Base-by-base conservation (phyloP, 2,888 invertebrate genomes). In the Coenonympha arcania region DNA sequence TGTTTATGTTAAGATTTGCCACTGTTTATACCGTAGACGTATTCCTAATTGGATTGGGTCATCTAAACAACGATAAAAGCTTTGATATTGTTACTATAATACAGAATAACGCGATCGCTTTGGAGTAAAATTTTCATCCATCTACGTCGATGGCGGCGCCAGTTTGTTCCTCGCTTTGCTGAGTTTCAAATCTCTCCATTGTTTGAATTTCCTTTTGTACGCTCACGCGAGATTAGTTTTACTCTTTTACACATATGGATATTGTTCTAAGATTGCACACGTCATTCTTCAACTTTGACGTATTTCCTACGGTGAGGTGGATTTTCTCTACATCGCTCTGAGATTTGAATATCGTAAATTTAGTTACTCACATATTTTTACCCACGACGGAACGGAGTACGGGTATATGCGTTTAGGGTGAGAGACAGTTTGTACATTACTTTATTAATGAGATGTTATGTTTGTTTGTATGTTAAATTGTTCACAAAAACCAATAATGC, bases 261-360 rank as follows among this genome's bases (percentile, higher is more conserved):
- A 82, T 83, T 82, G 83, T 83, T 81, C 74, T 77, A 69, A 66
- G 74, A 70, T 26, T 44, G 66, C 78, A 76, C 70, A 72, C 65
- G 66, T 78, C 80, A 80, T 85, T 81, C 79, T 73, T 82, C 82
- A 80, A 71, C 55, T 77, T 76, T 76, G 73, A 76, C 73, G 68
- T 76, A 72, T 73, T 78, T 71, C 65, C 60, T 61, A 59, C 47
- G 61, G 67, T 63, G 67, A 73, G 74, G 74, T 69, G 70, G 72
- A 73, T 76, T 79, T 69, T 70, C 65, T 69, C 75, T 73, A 65
- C 65, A 65, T 65, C 45, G 31, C 22, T 40, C 52, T 22, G 46
- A 33, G 46, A 52, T 55, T 49, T 48, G 36, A 51, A 37, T 48
- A 46, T 48, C 42, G 30, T 50, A 31, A 37, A 37, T 36, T 11